phyloP scores from a whole-genome alignment of 2,888 invertebrate species.

The Muschampia plurimacula region DNA sequence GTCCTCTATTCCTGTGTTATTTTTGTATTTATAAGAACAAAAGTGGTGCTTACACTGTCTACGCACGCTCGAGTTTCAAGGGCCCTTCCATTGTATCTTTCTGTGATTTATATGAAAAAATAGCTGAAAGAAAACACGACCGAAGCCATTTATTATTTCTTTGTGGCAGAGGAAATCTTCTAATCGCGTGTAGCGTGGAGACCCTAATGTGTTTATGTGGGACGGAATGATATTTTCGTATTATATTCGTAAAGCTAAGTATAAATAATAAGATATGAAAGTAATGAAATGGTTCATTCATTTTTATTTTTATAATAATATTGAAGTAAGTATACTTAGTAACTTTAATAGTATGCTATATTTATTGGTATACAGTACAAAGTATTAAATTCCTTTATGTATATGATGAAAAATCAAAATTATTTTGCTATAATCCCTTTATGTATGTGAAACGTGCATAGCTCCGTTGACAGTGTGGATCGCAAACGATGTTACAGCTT shows the following conservation, averaged over 20 bases:
- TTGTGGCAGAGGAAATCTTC: constrained; percentile 47
- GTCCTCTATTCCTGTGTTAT: background rate
- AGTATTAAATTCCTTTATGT: too few species aligned
- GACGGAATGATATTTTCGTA: constrained; percentile 29
- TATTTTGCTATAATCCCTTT: too few species aligned
- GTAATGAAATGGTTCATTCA: background rate
- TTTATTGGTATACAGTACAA: too few species aligned
- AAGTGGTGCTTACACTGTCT: constrained; percentile 1
- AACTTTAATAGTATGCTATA: too few species aligned
- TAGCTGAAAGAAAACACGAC: constrained; percentile 36
- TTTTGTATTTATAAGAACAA: constrained; percentile 4
- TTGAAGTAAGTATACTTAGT: too few species aligned
- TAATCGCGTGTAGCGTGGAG: constrained; percentile 45
- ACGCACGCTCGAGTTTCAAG: constrained; percentile 12
- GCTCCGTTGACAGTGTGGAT: too few species aligned
- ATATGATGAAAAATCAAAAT: too few species aligned
- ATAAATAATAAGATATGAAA: constrained; percentile 4
- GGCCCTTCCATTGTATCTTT: constrained; percentile 22
- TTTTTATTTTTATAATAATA: background rate
- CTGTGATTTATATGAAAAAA: constrained; percentile 36
- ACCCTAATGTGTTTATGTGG: constrained; percentile 31
- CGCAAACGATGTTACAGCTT: too few species aligned
- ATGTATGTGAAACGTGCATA: too few species aligned
- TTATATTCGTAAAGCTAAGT: constrained; percentile 6
- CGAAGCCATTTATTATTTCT: constrained; percentile 46